A percentile compares a stretch with the other conserved stretches of the same genome.
These are phyloP conservation scores for Camelus bactrianus DNA, from an alignment of 2,113 vertebrate genomes.

Conservation along the genomic window DNA sequence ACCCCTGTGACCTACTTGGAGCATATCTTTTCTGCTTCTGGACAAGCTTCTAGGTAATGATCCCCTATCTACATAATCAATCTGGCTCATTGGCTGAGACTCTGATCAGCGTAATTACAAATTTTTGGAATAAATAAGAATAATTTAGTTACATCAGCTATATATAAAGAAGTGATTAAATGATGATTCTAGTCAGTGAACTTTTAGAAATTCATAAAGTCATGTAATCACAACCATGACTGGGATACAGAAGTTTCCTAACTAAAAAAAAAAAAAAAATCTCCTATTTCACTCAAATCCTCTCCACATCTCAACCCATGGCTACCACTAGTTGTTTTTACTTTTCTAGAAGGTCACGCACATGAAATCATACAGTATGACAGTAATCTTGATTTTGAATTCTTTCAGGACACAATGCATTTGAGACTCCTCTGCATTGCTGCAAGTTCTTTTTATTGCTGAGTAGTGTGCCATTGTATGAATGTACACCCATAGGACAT, in stretches of 20 bases:
- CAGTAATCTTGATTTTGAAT: not conserved
- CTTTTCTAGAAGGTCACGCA: not conserved
- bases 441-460: not conserved
- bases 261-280: not conserved
- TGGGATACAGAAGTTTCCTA: not conserved
- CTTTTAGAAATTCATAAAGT: not conserved
- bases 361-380: not conserved
- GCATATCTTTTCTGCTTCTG: not conserved
- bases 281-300: not conserved
- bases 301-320: not conserved
- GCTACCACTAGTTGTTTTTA: not conserved
- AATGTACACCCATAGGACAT: not conserved
- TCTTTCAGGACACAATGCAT: not conserved
- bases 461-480: too few species aligned
- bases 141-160: not conserved
- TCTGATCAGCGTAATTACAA: not conserved
- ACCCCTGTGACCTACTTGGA: not conserved
- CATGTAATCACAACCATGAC: not conserved
- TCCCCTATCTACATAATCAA: not conserved
- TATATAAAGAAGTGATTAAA: not conserved
- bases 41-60: not conserved
- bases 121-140: not conserved
- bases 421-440: not conserved
- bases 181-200: not conserved
- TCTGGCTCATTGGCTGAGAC: not conserved